Evolutionary conservation across 2,113 vertebrate species (phyloP), one percentile per base, ranked within the genome.

Genomic region (Gadus macrocephalus): DNA sequence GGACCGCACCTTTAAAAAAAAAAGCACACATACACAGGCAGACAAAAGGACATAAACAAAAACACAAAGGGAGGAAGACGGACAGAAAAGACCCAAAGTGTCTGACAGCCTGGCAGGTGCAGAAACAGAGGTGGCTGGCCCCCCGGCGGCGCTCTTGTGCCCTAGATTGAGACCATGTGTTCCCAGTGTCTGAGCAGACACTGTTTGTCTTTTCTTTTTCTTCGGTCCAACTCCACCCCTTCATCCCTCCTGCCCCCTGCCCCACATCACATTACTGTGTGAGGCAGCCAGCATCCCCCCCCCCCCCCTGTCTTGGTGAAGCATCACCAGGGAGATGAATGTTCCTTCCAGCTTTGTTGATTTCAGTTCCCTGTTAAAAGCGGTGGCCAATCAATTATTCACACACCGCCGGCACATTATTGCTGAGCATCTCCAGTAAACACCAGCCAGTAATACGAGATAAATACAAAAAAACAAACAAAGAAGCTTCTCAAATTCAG

Each of bases 361-460:
- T 87, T 85, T 85, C 78, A 75, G 71, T 67, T 71, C 71, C 74
- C 74, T 77, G 82, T 82, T 77, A 83, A 79, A 35, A 67, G 69
- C 79, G 68, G 78, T 68, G 84, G 83, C 83, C 73, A 80, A 83
- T 87, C 75, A 81, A 80, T 85, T 81, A 88, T 84, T 87, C 79
- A 85, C 64, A 67, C 20, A 67, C 76, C 64, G 74, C 25, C 71
- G 42, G 42, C 42, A 77, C 42, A 53, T 79, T 71, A 87, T 83
- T 83, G 66, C 22, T 53, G 64, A 66, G 64, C 67, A 72, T 71
- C 69, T 76, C 42, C 9, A 2, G 70, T 66, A 67, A 74, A 70
- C 72, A 64, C 16, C 28, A 73, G 72, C 19, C 15, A 58, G 60
- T 62, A 85, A 85, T 64, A 27, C 14, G 68, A 71, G 69, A 35